Percentiles rank a stretch among this genome's conserved stretches.
Conservation (phyloP, 2,888 invertebrate genomes). For the Cyrtodaria siliqua region DNA sequence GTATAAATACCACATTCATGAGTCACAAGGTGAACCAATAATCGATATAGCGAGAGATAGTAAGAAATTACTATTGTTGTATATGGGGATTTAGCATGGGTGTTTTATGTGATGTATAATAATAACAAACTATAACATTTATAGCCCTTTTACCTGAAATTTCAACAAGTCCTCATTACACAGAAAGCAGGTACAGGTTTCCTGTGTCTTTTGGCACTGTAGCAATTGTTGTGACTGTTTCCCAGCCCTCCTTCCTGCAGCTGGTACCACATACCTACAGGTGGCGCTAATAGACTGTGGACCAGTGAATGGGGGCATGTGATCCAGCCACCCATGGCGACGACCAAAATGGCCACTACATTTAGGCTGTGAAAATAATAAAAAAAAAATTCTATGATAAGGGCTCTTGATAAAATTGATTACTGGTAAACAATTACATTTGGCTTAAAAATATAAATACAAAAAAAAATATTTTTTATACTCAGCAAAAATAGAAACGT, state of each 20-base stretch:
- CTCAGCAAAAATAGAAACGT: too few species aligned
- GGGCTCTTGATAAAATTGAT: too few species aligned
- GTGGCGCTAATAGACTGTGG: constrained; percentile 63
- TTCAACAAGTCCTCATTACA: constrained; percentile 80
- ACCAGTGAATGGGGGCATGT: constrained; percentile 76
- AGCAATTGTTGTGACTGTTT: constrained; percentile 36
- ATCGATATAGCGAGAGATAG: too few species aligned
- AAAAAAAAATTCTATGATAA: too few species aligned
- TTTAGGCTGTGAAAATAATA: constrained; percentile 64
- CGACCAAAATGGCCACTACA: constrained; percentile 78
- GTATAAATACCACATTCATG: too few species aligned
- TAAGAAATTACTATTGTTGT: too few species aligned
- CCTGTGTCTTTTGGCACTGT: constrained; percentile 58
- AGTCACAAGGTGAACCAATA: too few species aligned
- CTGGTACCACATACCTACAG: constrained; percentile 66
- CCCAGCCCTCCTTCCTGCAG: constrained; percentile 40
- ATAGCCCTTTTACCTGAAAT: constrained; percentile 72
- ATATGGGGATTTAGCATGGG: too few species aligned
- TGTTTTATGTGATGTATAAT: too few species aligned
- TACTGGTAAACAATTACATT: too few species aligned
- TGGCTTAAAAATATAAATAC: too few species aligned
- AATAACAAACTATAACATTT: not conserved
- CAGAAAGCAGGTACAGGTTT: constrained; percentile 69
- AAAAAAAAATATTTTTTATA: too few species aligned
- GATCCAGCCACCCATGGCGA: constrained; percentile 77